phyloP scores from a whole-genome alignment of 2,113 vertebrate species.

The Ctenomys sociabilis region DNA sequence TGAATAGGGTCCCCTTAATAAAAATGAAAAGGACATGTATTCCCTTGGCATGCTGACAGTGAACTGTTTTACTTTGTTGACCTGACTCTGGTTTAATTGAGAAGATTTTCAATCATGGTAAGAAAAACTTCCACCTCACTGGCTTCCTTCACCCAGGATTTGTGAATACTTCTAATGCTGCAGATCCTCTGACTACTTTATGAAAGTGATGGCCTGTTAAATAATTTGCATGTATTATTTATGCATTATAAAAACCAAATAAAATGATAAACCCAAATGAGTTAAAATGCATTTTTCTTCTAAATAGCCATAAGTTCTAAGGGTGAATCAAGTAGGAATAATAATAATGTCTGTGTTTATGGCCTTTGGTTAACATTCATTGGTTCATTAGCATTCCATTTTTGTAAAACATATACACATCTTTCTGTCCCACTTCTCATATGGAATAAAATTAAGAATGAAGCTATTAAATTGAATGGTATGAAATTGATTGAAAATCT shows the following conservation, averaged over 20 bases:
- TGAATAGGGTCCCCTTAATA: neutral
- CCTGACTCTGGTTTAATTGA: slow-evolving; percentile 2
- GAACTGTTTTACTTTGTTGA: slow-evolving; percentile 32
- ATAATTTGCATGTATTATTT: slow-evolving; percentile 21
- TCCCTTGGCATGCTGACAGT: neutral
- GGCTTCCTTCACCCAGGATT: neutral
- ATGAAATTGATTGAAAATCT: neutral
- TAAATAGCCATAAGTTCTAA: neutral
- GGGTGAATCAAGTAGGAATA: neutral
- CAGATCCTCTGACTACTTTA: neutral
- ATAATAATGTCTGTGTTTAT: neutral
- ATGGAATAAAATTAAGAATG: neutral
- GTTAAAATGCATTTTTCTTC: neutral
- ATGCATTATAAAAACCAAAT: neutral
- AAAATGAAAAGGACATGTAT: neutral
- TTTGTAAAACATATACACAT: neutral
- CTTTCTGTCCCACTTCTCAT: neutral
- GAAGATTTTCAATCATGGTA: neutral
- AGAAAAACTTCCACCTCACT: neutral
- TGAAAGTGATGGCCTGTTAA: neutral
- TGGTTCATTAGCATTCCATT: neutral
- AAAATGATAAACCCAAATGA: neutral
- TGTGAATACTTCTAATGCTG: neutral
- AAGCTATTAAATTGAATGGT: neutral
- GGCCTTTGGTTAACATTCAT: neutral